A percentile compares a stretch with the other conserved stretches of the same genome.
Evolutionary conservation across 1,140 invertebrate genomes (phyloP).

Genomic region (Hypothenemus hampei): DNA sequence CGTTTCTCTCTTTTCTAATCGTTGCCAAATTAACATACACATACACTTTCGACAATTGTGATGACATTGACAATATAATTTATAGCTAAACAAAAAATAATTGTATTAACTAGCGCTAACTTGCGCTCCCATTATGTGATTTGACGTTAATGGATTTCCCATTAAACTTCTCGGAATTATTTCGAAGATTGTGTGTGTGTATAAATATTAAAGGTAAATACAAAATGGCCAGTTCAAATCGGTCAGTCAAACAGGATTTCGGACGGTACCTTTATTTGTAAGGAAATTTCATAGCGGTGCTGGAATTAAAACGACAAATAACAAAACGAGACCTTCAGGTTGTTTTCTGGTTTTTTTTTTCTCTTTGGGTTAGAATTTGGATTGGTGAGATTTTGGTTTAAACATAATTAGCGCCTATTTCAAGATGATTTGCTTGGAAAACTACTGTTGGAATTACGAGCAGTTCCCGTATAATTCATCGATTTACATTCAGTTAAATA

Average conservation of each 20-base stretch:
- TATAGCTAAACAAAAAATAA: no score
- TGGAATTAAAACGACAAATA: not conserved
- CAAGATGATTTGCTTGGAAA: no score
- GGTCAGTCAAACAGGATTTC: not conserved
- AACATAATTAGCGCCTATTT: no score
- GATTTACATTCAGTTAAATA: no score
- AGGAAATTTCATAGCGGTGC: not conserved
- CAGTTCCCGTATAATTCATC: no score
- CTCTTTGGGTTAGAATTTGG: no score
- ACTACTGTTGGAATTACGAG: no score
- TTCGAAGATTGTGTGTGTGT: slow-evolving; percentile 1
- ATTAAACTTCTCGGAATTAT: slow-evolving; percentile 4
- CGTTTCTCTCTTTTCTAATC: no score
- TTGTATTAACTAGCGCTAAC: not conserved
- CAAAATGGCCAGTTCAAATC: slow-evolving; percentile 2
- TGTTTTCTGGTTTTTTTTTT: not conserved
- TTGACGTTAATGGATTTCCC: slow-evolving; percentile 13
- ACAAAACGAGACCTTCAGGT: no score
- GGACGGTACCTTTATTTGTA: slow-evolving; percentile 3
- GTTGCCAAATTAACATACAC: no score
- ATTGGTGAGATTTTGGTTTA: no score
- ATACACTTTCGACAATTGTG: no score
- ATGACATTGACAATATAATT: slow-evolving; percentile 2
- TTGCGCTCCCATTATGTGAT: slow-evolving; percentile 1
- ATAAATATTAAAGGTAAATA: not conserved